These are phyloP conservation scores for Pterostichus niger DNA, from an alignment of 2,888 invertebrate species.

Conservation along the genomic window DNA sequence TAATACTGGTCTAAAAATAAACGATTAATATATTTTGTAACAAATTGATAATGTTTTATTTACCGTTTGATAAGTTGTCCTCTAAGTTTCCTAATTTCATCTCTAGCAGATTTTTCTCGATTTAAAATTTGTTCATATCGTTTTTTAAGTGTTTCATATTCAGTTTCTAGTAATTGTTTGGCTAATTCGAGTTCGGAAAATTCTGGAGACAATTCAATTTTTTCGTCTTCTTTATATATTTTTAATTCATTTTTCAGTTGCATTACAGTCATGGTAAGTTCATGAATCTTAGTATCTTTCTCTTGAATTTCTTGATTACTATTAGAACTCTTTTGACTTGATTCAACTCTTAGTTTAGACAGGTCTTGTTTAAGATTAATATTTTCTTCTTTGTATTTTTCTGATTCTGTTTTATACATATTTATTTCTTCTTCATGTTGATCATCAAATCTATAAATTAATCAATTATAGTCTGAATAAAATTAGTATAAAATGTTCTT, in stretches of 20 bases:
- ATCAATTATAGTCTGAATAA: conserved; percentile 11
- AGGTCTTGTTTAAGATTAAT: conserved; percentile 75
- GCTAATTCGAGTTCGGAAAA: conserved; percentile 72
- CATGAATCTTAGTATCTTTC: conserved; percentile 77
- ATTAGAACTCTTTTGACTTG: conserved; percentile 74
- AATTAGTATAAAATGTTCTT: conserved; percentile 65
- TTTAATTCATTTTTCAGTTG: conserved; percentile 72
- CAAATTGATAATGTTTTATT: conserved; percentile 21
- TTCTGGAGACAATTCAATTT: conserved; percentile 69
- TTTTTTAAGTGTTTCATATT: conserved; percentile 75
- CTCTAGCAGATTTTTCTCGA: conserved; percentile 79
- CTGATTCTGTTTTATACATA: conserved; percentile 82
- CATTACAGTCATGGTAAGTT: conserved; percentile 75
- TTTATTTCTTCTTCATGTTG: conserved; percentile 83
- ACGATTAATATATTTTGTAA: conserved; percentile 39
- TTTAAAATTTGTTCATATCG: conserved; percentile 79
- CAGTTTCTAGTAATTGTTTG: conserved; percentile 73
- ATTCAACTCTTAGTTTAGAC: conserved; percentile 74
- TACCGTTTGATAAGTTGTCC: conserved; percentile 75
- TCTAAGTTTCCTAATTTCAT: conserved; percentile 76
- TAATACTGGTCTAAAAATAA: conserved; percentile 71
- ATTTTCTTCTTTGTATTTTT: conserved; percentile 82
- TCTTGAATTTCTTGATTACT: conserved; percentile 76
- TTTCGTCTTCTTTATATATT: conserved; percentile 69
- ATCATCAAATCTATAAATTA: conserved; percentile 78